phyloP scores from a whole-genome alignment of 2,888 invertebrate species.

The Galeruca laticollis region DNA sequence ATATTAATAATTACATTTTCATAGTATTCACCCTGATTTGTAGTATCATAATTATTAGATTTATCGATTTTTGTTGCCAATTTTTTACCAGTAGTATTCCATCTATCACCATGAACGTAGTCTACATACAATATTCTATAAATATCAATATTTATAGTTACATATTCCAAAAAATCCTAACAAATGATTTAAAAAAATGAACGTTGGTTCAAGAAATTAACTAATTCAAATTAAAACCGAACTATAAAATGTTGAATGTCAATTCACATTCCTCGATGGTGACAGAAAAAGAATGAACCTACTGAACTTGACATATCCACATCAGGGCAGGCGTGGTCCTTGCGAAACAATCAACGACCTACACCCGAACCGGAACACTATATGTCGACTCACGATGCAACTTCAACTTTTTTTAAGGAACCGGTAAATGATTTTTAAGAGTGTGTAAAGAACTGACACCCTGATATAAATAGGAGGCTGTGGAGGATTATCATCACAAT shows the following conservation, averaged over 20 bases:
- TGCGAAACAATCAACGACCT: constrained; percentile 29
- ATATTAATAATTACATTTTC: too few species aligned
- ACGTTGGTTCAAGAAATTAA: background rate
- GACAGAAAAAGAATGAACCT: constrained; percentile 14
- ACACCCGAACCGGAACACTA: constrained; percentile 30
- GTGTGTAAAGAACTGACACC: constrained; percentile 33
- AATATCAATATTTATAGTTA: too few species aligned
- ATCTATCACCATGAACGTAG: too few species aligned
- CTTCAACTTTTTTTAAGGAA: constrained; percentile 35
- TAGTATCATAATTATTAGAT: too few species aligned
- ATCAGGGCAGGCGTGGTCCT: constrained; percentile 28
- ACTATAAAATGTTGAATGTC: background rate
- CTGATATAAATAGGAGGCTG: constrained; percentile 36
- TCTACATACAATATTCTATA: too few species aligned
- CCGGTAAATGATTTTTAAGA: constrained; percentile 30
- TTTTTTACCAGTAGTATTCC: too few species aligned
- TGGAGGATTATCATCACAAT: constrained; percentile 19
- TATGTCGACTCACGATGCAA: constrained; percentile 20
- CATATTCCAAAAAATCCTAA: too few species aligned
- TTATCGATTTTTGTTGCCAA: too few species aligned
- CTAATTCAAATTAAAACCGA: background rate
- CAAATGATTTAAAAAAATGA: background rate
- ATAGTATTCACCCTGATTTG: too few species aligned
- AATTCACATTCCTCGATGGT: background rate
- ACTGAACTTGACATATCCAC: constrained; percentile 25